These are phyloP conservation scores for Columba livia DNA, from an alignment of 2,113 vertebrate species.

Conservation along the genomic window DNA sequence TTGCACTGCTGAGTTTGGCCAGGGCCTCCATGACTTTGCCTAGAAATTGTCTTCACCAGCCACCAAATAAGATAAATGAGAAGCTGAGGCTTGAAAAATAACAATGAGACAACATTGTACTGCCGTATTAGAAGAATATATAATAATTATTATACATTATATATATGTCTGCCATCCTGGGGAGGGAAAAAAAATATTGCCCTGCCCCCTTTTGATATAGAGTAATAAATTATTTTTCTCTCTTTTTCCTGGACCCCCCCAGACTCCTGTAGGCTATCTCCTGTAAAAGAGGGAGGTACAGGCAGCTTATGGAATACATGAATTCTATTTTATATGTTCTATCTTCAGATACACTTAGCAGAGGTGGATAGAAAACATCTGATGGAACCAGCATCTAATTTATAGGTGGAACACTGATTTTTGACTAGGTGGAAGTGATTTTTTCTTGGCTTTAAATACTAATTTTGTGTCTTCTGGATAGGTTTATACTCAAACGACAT, in stretches of 20 bases:
- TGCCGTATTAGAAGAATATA: background rate
- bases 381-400: background rate
- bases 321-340: background rate
- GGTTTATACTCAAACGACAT: background rate
- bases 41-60: background rate
- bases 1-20: slow-evolving; percentile 3
- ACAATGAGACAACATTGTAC: background rate
- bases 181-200: background rate
- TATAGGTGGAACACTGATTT: background rate
- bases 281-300: slow-evolving; percentile 6
- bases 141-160: background rate
- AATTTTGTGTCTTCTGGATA: background rate
- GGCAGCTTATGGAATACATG: background rate
- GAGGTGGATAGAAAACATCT: background rate
- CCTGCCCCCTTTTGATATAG: background rate
- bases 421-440: background rate
- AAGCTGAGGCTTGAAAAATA: background rate
- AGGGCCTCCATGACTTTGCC: background rate
- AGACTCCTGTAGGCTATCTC: slow-evolving; percentile 16
- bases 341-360: slow-evolving; percentile 15
- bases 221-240: background rate
- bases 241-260: background rate
- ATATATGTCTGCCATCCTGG: background rate
- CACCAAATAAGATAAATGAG: slow-evolving; percentile 12
- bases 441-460: background rate